Conservation (phyloP, 2,797 vertebrate species). For the Nothura maculosa region DNA sequence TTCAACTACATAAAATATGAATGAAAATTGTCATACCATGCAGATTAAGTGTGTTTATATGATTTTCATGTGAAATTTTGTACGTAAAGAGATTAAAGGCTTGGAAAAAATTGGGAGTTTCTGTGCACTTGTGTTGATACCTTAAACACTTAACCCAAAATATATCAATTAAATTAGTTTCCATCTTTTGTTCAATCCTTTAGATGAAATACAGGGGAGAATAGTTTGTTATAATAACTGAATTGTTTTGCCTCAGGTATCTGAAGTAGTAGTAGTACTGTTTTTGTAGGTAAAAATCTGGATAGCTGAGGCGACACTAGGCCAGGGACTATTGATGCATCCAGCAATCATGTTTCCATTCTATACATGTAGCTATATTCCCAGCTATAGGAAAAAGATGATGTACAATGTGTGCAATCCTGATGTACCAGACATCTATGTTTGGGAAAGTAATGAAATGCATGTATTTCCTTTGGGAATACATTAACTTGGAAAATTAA, state of each 20-base stretch:
- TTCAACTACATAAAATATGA: background rate
- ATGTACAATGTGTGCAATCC: background rate
- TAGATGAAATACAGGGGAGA: background rate
- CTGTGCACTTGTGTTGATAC: background rate
- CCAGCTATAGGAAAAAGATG: background rate
- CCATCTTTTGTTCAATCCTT: background rate
- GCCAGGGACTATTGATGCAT: background rate
- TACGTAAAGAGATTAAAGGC: background rate
- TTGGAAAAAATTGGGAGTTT: background rate
- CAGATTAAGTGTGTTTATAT: background rate
- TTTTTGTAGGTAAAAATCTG: background rate
- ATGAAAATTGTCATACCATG: background rate
- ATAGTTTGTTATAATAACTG: background rate
- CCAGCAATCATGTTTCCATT: background rate
- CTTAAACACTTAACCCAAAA: background rate
- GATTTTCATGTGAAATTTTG: background rate
- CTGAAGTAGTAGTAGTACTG: background rate
- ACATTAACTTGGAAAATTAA: background rate
- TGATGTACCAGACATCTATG: background rate
- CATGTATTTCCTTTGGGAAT: background rate
- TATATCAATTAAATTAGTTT: background rate
- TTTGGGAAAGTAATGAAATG: background rate
- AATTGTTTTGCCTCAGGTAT: background rate
- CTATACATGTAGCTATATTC: background rate
- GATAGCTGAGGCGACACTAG: background rate